Percentiles rank a stretch among this genome's conserved stretches.
These are phyloP conservation scores for Neogobius melanostomus DNA, from an alignment of 2,113 vertebrate genomes.

Conservation along the genomic window DNA sequence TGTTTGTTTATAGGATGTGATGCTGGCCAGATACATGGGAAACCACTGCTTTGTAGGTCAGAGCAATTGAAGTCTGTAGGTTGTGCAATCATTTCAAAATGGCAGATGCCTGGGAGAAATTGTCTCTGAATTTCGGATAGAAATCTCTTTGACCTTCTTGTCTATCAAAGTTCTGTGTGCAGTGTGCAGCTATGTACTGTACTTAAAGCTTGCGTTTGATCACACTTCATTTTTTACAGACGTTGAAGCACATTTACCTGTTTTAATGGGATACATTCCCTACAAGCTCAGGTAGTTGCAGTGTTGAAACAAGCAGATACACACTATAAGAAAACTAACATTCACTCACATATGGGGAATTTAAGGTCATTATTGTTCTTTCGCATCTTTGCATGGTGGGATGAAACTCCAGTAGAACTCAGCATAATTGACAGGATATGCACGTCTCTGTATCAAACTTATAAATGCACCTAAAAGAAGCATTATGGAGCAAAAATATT, in stretches of 20 bases:
- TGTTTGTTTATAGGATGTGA: conserved; percentile 26
- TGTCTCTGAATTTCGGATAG: neutral
- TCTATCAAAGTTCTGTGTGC: neutral
- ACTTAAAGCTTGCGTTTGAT: neutral
- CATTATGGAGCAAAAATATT: neutral
- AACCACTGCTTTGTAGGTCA: conserved; percentile 22
- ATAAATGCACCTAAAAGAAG: neutral
- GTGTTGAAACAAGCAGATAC: neutral
- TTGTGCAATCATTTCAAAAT: conserved; percentile 32
- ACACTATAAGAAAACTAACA: neutral
- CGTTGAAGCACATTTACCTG: neutral
- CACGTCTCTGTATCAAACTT: neutral
- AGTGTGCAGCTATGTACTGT: neutral
- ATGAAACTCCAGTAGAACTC: neutral
- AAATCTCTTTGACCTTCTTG: neutral
- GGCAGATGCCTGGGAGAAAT: conserved; percentile 36
- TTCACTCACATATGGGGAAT: neutral
- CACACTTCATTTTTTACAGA: neutral
- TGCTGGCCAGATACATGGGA: conserved; percentile 24
- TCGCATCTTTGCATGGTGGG: no score
- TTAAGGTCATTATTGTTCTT: neutral
- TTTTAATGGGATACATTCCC: neutral
- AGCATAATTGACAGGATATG: neutral
- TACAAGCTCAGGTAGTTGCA: neutral
- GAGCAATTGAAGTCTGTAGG: conserved; percentile 37